A percentile compares a stretch with the other conserved stretches of the same genome.
Conservation (phyloP, 2,113 vertebrate genomes). For the Mus spicilegus region DNA sequence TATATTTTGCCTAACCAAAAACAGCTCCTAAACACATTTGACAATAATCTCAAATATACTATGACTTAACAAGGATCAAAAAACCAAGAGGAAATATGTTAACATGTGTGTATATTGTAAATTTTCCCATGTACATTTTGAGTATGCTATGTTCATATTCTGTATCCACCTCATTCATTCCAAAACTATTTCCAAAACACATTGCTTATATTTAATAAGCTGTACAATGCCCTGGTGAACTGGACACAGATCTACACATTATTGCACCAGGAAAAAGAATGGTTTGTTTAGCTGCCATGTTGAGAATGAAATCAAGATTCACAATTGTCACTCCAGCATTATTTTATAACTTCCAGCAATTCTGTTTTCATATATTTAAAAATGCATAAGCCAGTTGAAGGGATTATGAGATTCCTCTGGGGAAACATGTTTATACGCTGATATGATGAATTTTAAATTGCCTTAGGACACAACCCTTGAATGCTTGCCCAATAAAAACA, state of each 20-base stretch:
- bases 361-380: slow-evolving; percentile 33
- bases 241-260: slow-evolving; percentile 37
- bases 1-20: slow-evolving; percentile 32
- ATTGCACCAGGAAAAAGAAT: slow-evolving; percentile 25
- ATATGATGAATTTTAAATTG: slow-evolving; percentile 26
- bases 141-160: slow-evolving; percentile 30
- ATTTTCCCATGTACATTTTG: slow-evolving; percentile 44
- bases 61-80: slow-evolving; percentile 15
- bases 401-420: neutral
- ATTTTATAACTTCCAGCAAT: slow-evolving; percentile 21
- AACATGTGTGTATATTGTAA: slow-evolving; percentile 62
- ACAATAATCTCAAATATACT: slow-evolving; percentile 47
- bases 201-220: slow-evolving; percentile 71
- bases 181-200: slow-evolving; percentile 49
- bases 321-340: slow-evolving; percentile 37
- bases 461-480: neutral
- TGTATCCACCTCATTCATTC: slow-evolving; percentile 42
- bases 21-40: slow-evolving; percentile 30
- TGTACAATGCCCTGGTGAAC: slow-evolving; percentile 33
- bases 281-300: slow-evolving; percentile 7
- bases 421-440: neutral
- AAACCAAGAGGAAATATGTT: slow-evolving; percentile 68
- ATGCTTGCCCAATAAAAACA: neutral
- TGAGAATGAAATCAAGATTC: slow-evolving; percentile 34
- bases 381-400: neutral